Conservation (phyloP, 2,113 vertebrate genomes). For the Rafetus swinhoei region DNA sequence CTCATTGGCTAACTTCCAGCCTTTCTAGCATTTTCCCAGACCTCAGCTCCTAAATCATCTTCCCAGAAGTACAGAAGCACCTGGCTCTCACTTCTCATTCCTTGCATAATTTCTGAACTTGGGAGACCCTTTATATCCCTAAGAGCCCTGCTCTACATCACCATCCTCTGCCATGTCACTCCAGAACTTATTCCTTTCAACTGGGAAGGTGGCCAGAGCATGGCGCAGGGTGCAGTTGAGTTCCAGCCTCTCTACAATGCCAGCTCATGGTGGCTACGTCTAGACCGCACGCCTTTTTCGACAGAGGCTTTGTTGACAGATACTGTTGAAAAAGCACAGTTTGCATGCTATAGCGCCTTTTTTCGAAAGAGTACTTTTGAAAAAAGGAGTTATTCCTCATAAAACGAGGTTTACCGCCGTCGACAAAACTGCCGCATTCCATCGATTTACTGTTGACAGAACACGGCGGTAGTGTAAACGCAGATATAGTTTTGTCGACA, state of each 20-base stretch:
- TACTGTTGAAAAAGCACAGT: too few relatives aligned
- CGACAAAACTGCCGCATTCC: too few relatives aligned
- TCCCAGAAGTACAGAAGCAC: not conserved
- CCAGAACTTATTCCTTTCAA: not conserved
- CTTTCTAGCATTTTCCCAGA: accelerated
- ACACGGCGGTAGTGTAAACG: too few relatives aligned
- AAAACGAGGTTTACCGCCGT: too few relatives aligned
- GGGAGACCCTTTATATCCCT: not conserved
- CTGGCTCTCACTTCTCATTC: not conserved
- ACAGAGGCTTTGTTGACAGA: too few relatives aligned
- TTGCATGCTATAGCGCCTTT: too few relatives aligned
- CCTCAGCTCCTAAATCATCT: not conserved
- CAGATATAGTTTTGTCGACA: too few relatives aligned
- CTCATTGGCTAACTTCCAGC: accelerated
- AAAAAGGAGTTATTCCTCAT: too few relatives aligned
- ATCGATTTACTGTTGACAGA: too few relatives aligned
- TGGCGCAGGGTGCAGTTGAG: not conserved
- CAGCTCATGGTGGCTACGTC: too few relatives aligned
- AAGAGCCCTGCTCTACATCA: not conserved
- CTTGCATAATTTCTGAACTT: not conserved
- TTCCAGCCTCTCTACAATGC: not conserved
- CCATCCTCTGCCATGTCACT: accelerated
- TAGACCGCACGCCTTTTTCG: too few relatives aligned
- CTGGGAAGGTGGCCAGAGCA: not conserved
- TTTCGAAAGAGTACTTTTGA: too few relatives aligned